Base-by-base conservation (phyloP, 2,113 vertebrate genomes). In the Ahaetulla prasina region DNA sequence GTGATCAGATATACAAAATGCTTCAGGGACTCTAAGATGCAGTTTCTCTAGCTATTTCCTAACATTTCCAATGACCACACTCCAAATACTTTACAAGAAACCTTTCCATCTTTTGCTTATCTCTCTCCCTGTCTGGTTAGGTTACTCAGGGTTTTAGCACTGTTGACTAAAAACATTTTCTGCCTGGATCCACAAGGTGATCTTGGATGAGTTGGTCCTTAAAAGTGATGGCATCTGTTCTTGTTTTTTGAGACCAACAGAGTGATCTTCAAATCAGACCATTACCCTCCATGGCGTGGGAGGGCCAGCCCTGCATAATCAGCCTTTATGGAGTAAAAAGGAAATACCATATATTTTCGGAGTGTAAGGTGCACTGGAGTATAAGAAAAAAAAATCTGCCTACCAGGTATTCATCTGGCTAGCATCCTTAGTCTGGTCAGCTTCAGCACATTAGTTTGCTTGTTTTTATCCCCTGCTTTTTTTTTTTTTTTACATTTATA, bases 1-100 rank as follows among this genome's bases (percentile, higher is more conserved):
- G 35, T 57, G 94, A 92, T 63, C 91, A 60, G 89, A 94, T 94
- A 96, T 95, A 95, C 94, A 96, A 96, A 94, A 22, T n/a, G 95
- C 93, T 91, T 89, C 74, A 74, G 93, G 88, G 74, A 86, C 43
- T 85, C n/a, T 0, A 47, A 94, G 91, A 93, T 91, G 54, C 39
- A 49, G 43, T 74, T 88, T 93, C 43, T 88, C 49, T 89, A 35
- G 23, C 91, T 93, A 43, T 84, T 96, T 92, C 94, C 35, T 54
- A 94, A 96, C 45, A 90, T 92, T 92, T 89, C 88, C n/a, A 6
- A 43, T 6, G 16, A 86, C 74, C 88, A 60, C 45, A 39, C 49
- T 35, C 53, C 74, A 85, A 63, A 86, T 63, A 43, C n/a, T 50
- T 85, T 47, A 49, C n/a, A 27, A 52, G 3, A 16, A 87, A 87